Base-by-base conservation (phyloP, 2,888 invertebrate genomes). In the Calliopum simillimum region DNA sequence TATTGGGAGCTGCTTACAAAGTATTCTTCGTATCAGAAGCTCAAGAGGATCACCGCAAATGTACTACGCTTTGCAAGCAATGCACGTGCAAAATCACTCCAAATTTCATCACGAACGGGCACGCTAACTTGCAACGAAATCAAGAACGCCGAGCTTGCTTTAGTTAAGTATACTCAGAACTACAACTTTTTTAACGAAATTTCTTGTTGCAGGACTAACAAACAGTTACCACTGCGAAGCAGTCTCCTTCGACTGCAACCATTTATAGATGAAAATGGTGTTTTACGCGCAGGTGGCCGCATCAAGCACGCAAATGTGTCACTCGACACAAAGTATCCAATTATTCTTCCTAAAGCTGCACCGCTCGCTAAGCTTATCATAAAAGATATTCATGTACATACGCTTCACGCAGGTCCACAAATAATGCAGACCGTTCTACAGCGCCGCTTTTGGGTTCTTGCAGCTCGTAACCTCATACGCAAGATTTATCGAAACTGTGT, bases 21-120 rank as follows among this genome's bases (percentile, higher is more conserved):
- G 51, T 71, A 64, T 41, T 46, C 44, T 2, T 68, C 65, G 16
- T 69, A 46, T 44, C 43, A 44, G 11, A 68, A 59, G 41, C 47
- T 68, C 3, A 68, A 68, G 46, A 14, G 65, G 41, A 41, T 65
- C 8, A 61, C 56, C 33, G 69, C 68, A 14, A 65, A 65, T 33
- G 12, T 59, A 3, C 51, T 65, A 13, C 33, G 71, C 3, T 71
- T 71, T 55, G 19, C 33, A 19, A 11, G 25, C 25, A 71, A 68
- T 14, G 4, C 43, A 19, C 21, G 64, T n/a, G 16, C 23, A 8
- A 47, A 14, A n/a, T 11, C 23, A 33, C 12, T 11, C 11, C 33
- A 41, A 12, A 13, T 14, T 12, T 13, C n/a, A n/a, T 2, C n/a
- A 21, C n/a, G 41, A 33, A 51, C n/a, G 1, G 66, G 66, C 2